Evolutionary conservation across 2,113 vertebrate species (phyloP).

Genomic region (Ctenomys sociabilis): DNA sequence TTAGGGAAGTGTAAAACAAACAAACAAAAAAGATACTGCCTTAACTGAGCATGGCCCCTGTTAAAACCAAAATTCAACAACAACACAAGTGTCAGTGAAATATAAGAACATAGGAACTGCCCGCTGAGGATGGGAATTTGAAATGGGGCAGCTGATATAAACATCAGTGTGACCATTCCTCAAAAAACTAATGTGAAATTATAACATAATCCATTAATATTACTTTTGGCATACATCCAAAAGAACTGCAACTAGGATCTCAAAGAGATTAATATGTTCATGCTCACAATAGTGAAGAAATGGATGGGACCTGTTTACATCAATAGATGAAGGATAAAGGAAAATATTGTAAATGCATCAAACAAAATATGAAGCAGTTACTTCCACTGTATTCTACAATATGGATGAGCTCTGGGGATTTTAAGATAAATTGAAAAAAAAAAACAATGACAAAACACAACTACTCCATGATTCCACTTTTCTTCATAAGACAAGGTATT

Average conservation of each 20-base stretch:
- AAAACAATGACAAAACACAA: not conserved
- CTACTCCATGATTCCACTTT: not conserved
- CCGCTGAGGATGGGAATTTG: not conserved
- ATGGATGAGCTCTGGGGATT: not conserved
- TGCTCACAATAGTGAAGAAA: not conserved
- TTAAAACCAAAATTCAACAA: not conserved
- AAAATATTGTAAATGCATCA: not conserved
- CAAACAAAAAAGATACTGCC: not conserved
- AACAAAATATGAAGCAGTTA: not conserved
- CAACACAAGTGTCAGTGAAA: not conserved
- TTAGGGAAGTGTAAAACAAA: not conserved
- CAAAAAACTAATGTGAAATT: not conserved
- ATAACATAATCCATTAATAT: not conserved
- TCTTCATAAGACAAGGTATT: not conserved
- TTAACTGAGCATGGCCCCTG: not conserved
- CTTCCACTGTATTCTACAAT: not conserved
- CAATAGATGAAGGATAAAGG: not conserved
- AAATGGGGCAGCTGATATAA: not conserved
- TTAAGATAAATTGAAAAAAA: not conserved
- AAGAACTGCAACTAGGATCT: not conserved
- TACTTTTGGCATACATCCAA: not conserved
- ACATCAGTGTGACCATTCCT: not conserved
- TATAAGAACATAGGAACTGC: not conserved
- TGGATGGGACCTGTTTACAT: not conserved
- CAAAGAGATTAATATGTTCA: not conserved